Base-by-base conservation (phyloP, 2,113 vertebrate genomes). In the Entosphenus tridentatus region DNA sequence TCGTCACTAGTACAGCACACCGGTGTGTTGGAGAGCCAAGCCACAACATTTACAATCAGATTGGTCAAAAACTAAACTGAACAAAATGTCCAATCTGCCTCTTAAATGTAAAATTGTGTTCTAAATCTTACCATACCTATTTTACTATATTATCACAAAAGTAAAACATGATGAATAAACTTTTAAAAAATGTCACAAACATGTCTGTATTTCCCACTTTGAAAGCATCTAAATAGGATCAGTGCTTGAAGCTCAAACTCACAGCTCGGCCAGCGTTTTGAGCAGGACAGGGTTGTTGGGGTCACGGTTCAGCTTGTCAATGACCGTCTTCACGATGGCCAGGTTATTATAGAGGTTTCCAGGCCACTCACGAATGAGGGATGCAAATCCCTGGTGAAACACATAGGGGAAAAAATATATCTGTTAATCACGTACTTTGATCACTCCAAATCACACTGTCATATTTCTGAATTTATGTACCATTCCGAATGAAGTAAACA, bases 321-420 rank as follows among this genome's bases (percentile, higher is more conserved):
- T 84, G 72, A 98, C 89, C 3, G 91, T 84, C 71, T 95, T 87
- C 73, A 97, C 88, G 14, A 98, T 83, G 71, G 88, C 84, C 72
- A 86, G 85, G 77, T 90, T 96, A 73, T 97, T 98, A 74, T 95
- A 98, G 55, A 98, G 85, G 76, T 95, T 86, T 77, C 95, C 95
- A 1, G 95, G 95, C 95, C 95, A 98, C 72, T 95, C 86, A 57
- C 83, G 83, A 77, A 97, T 84, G 73, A 98, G 77, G 3, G 80
- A 89, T 75, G 92, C 87, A 78, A 98, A 98, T 57, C 89, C 92
- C 95, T 98, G 72, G 10, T 75, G 58, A 62, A 62, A 17, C 13
- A 62, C 13, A 62, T 11, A 65, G 21, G 21, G 10, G 62, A 65
- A 9, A 10, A n/a, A 65, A 65, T 9, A 65, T 65, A 21, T 21